Evolutionary conservation across 1,140 invertebrate genomes (phyloP).

Genomic region (Campoletis sonorensis): DNA sequence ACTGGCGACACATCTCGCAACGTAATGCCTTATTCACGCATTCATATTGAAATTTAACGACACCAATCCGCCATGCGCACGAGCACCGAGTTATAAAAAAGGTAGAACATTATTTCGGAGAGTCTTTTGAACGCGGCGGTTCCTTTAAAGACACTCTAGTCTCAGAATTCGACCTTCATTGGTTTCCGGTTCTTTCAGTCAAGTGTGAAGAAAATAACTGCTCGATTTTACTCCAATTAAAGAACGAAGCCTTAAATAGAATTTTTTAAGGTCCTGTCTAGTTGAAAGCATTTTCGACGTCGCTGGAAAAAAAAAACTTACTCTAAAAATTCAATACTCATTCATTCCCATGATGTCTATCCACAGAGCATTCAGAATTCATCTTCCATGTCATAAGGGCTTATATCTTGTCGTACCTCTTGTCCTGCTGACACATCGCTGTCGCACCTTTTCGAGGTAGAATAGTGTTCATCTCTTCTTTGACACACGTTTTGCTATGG

Average conservation of each 20-base stretch:
- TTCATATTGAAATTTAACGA: constrained; percentile 71
- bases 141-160: not conserved
- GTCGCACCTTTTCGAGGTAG: constrained; percentile 32
- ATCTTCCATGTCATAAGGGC: not conserved
- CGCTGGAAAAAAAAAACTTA: not conserved
- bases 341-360: not conserved
- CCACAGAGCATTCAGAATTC: not conserved
- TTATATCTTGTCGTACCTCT: constrained; percentile 14
- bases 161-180: too few relatives aligned
- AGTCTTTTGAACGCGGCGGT: not conserved
- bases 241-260: too few relatives aligned
- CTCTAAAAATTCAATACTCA: not conserved
- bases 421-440: constrained; percentile 41
- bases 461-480: not conserved
- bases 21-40: constrained; percentile 71
- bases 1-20: constrained; percentile 49
- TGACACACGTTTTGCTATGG: constrained; percentile 23
- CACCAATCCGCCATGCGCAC: constrained; percentile 41
- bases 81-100: constrained; percentile 36
- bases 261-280: too few relatives aligned
- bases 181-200: too few relatives aligned
- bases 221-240: too few relatives aligned
- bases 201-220: too few relatives aligned
- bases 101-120: not conserved
- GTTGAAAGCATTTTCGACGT: too few relatives aligned